Evolutionary conservation across 2,888 invertebrate genomes (phyloP).

Genomic region (Drosophila bunnanda): DNA sequence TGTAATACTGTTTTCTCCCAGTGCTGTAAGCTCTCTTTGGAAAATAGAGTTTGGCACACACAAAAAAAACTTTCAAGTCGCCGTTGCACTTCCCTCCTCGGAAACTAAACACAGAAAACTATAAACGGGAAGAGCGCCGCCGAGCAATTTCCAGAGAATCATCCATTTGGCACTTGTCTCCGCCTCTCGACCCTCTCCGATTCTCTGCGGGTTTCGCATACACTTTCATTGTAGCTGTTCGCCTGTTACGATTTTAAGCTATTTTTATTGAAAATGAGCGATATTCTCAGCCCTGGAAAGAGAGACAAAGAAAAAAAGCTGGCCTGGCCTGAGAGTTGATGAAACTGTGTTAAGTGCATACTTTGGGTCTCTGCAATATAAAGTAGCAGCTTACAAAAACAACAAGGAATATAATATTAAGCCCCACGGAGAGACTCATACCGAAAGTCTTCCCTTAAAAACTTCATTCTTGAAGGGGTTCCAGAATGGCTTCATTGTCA

Average conservation of each 20-base stretch:
- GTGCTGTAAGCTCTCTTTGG: conserved; percentile 14
- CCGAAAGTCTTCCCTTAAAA: conserved; percentile 25
- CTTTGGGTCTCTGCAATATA: conserved; percentile 29
- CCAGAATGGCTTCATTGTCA: conserved; percentile 69
- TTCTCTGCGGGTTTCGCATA: conserved; percentile 21
- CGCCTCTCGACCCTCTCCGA: conserved; percentile 5
- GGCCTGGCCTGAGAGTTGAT: conserved; percentile 22
- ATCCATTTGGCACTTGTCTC: conserved; percentile 42
- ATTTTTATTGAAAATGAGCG: conserved; percentile 81
- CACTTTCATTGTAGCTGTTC: conserved; percentile 51
- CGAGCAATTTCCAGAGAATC: conserved; percentile 30
- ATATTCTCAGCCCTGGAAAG: conserved; percentile 56
- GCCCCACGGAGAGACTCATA: neutral
- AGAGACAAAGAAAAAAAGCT: conserved; percentile 10
- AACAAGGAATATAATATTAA: neutral
- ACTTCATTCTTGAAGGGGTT: conserved; percentile 50
- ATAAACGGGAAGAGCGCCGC: conserved; percentile 25
- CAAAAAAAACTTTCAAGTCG: conserved; percentile 34
- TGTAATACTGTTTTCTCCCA: neutral
- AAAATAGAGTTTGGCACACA: conserved; percentile 32
- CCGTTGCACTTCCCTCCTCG: conserved; percentile 33
- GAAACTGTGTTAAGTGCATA: conserved; percentile 74
- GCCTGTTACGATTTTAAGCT: conserved; percentile 80
- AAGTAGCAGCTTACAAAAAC: conserved; percentile 30
- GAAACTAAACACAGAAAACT: conserved; percentile 35